Evolutionary conservation across 2,888 invertebrate genomes (phyloP).

Genomic region (Caradrina kadenii): DNA sequence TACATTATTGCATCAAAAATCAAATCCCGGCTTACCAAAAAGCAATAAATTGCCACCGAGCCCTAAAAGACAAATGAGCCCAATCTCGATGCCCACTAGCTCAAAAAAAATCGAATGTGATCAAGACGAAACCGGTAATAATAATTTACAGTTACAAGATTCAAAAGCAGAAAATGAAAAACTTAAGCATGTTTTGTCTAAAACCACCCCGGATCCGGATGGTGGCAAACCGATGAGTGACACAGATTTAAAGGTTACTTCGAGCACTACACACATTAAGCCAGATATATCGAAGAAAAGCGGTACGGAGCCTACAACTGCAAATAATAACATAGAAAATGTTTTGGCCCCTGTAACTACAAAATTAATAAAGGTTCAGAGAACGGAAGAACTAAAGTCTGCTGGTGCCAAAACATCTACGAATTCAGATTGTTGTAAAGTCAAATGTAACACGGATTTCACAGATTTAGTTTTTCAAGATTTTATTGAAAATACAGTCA

Average conservation of each 20-base stretch:
- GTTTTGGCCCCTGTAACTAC: background rate
- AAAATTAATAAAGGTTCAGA: background rate
- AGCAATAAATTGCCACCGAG: constrained; percentile 9
- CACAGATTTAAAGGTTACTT: background rate
- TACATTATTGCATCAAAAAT: constrained; percentile 8
- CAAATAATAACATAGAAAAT: background rate
- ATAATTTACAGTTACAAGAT: background rate
- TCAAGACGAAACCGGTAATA: background rate
- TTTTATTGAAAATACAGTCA: constrained; percentile 3
- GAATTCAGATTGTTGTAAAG: constrained; percentile 10
- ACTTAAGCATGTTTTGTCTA: background rate
- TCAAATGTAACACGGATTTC: background rate
- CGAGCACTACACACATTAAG: background rate
- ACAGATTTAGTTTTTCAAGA: background rate
- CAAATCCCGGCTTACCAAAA: background rate
- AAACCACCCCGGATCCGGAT: background rate
- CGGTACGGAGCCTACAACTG: background rate
- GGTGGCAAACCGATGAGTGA: background rate
- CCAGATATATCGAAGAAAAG: background rate
- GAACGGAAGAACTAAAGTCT: background rate
- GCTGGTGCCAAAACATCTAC: background rate
- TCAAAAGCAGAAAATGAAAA: background rate
- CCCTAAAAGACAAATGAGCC: background rate
- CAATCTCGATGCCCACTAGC: background rate
- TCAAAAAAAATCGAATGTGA: background rate